A percentile compares a stretch with the other conserved stretches of the same genome.
Evolutionary conservation across 2,888 invertebrate genomes (phyloP).

Genomic region (Pedicia rivosa): DNA sequence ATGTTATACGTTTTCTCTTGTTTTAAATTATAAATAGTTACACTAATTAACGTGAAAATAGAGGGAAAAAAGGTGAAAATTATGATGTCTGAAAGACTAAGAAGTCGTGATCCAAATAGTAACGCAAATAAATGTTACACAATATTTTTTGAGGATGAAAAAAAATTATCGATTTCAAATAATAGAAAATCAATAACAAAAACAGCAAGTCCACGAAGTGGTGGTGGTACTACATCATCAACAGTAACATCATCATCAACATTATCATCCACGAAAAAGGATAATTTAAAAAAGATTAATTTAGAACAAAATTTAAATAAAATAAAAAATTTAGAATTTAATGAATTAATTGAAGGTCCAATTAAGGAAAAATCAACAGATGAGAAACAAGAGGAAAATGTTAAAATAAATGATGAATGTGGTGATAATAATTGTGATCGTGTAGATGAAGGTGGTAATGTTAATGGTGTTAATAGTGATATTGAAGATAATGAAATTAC

Average conservation of each 20-base stretch:
- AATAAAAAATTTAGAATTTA: neutral
- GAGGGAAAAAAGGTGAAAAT: slow-evolving; percentile 2
- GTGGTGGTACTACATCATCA: too few species aligned
- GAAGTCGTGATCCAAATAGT: slow-evolving; percentile 9
- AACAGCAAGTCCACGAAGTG: too few species aligned
- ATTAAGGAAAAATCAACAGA: slow-evolving; percentile 1
- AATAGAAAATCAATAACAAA: too few species aligned
- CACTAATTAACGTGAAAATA: neutral
- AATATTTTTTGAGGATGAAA: slow-evolving; percentile 10
- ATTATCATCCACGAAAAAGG: neutral
- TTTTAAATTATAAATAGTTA: too few species aligned
- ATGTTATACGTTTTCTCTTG: too few species aligned
- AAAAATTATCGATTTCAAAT: too few species aligned
- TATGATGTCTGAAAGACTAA: slow-evolving; percentile 10
- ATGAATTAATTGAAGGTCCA: slow-evolving; percentile 3
- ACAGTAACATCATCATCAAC: neutral
- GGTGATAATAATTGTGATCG: too few species aligned
- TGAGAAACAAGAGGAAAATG: slow-evolving; percentile 1
- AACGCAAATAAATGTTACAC: slow-evolving; percentile 11
- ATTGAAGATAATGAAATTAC: too few species aligned
- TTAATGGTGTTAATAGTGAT: too few species aligned
- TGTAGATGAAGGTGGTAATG: too few species aligned
- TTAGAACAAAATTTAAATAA: neutral
- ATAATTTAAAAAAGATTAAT: neutral
- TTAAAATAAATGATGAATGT: neutral